These are phyloP conservation scores for Macrostomum lignano DNA, from an alignment of 1,140 invertebrate genomes.

Conservation along the genomic window DNA sequence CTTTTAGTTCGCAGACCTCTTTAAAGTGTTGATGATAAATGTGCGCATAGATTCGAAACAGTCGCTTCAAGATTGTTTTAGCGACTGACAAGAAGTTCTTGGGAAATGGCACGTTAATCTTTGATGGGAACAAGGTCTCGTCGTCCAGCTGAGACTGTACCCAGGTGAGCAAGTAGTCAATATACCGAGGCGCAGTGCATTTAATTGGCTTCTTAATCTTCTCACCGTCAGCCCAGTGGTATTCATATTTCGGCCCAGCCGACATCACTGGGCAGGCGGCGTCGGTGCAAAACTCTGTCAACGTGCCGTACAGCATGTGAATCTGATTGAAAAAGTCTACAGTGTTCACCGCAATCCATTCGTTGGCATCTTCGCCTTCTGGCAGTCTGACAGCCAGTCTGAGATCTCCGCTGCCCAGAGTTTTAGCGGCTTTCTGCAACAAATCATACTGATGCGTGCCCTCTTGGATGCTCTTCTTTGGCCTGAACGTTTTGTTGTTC, in stretches of 20 bases:
- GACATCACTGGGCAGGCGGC: constrained; percentile 86
- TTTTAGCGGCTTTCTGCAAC: constrained; percentile 95
- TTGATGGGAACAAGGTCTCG: constrained; percentile 86
- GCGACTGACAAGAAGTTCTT: constrained; percentile 87
- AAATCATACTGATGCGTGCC: constrained; percentile 93
- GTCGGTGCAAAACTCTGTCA: constrained; percentile 94
- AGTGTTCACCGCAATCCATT: constrained; percentile 97
- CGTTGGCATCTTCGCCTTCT: constrained; percentile 92
- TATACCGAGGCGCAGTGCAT: constrained; percentile 94
- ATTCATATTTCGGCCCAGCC: constrained; percentile 85
- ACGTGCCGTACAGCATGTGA: constrained; percentile 96
- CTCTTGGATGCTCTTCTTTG: constrained; percentile 93
- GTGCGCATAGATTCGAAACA: constrained; percentile 94
- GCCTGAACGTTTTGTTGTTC: constrained; percentile 48
- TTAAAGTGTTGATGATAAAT: constrained; percentile 98
- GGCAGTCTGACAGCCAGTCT: constrained; percentile 76
- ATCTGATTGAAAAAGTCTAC: constrained; percentile 99
- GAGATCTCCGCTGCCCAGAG: constrained; percentile 80
- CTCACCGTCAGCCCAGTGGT: constrained; percentile 95
- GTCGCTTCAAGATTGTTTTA: constrained; percentile 81
- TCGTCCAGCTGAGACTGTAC: constrained; percentile 96
- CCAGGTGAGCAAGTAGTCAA: constrained; percentile 98
- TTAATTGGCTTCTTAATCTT: constrained; percentile 95
- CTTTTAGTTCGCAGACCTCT: constrained; percentile 79
- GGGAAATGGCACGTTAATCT: constrained; percentile 92